Conservation (phyloP, 2,797 vertebrate genomes). For the Agapornis canus region DNA sequence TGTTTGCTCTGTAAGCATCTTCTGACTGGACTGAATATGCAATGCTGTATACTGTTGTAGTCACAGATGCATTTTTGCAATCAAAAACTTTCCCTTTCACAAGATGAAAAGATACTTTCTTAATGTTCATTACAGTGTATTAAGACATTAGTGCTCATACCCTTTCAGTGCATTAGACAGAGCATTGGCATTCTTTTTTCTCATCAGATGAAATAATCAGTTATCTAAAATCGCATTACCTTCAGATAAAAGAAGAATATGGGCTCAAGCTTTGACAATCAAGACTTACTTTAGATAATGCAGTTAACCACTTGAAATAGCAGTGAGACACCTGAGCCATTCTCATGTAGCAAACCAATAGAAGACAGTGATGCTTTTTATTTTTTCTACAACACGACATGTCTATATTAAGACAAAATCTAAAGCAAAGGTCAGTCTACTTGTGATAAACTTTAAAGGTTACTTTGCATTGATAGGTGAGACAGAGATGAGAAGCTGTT, state of each 20-base stretch:
- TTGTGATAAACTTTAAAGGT: not conserved
- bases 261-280: slow-evolving; percentile 33
- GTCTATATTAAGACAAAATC: slow-evolving; percentile 1
- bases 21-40: not conserved
- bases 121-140: slow-evolving; percentile 29
- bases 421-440: slow-evolving; percentile 7
- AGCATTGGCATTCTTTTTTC: slow-evolving; percentile 10
- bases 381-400: not conserved
- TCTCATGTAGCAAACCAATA: not conserved
- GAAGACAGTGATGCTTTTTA: not conserved
- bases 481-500: not conserved
- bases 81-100: slow-evolving; percentile 1
- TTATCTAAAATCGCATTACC: slow-evolving; percentile 59
- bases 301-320: slow-evolving; percentile 42
- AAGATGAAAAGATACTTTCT: slow-evolving; percentile 50
- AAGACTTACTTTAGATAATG: slow-evolving; percentile 56
- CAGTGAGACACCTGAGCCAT: slow-evolving; percentile 15
- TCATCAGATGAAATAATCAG: slow-evolving; percentile 46
- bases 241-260: slow-evolving; percentile 42
- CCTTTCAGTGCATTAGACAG: slow-evolving; percentile 48
- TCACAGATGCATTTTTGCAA: slow-evolving; percentile 9
- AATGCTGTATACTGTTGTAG: not conserved
- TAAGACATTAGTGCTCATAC: slow-evolving; percentile 34
- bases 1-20: not conserved
- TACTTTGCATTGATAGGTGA: not conserved